Evolutionary conservation across 2,113 vertebrate genomes (phyloP).

Genomic region (Naja naja): DNA sequence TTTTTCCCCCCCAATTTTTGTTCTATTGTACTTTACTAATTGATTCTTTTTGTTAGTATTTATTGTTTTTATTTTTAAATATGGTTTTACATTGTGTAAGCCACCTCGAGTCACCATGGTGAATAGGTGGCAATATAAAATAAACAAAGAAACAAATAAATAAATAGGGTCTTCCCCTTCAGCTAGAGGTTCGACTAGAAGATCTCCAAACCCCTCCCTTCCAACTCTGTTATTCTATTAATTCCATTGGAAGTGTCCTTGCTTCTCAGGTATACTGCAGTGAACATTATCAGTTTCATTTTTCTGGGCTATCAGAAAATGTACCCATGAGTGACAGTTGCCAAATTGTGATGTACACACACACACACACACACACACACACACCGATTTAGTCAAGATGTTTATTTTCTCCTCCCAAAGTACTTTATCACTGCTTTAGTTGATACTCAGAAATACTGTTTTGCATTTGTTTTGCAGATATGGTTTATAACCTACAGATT

Average conservation of each 20-base stretch:
- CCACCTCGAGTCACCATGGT: too few relatives aligned
- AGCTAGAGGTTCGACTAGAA: background rate
- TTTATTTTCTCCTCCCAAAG: slow-evolving; percentile 3
- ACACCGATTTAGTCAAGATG: background rate
- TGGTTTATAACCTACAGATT: background rate
- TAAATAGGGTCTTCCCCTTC: background rate
- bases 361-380: background rate
- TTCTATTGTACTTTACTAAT: too few relatives aligned
- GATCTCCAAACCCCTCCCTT: background rate
- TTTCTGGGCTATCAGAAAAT: background rate
- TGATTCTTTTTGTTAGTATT: too few relatives aligned
- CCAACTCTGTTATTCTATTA: background rate
- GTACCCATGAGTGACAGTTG: background rate
- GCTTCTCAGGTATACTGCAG: background rate
- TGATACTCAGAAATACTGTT: background rate
- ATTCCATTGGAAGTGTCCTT: background rate
- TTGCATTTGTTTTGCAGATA: slow-evolving; percentile 14
- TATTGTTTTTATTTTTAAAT: too few relatives aligned
- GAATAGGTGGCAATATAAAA: too few relatives aligned
- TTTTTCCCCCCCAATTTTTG: too few relatives aligned
- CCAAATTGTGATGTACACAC: background rate
- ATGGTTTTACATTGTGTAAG: too few relatives aligned
- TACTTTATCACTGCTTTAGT: background rate
- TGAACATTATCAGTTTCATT: background rate
- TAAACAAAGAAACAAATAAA: too few relatives aligned